Conservation (phyloP, 2,888 invertebrate genomes). For the Yponomeuta plumbellus region DNA sequence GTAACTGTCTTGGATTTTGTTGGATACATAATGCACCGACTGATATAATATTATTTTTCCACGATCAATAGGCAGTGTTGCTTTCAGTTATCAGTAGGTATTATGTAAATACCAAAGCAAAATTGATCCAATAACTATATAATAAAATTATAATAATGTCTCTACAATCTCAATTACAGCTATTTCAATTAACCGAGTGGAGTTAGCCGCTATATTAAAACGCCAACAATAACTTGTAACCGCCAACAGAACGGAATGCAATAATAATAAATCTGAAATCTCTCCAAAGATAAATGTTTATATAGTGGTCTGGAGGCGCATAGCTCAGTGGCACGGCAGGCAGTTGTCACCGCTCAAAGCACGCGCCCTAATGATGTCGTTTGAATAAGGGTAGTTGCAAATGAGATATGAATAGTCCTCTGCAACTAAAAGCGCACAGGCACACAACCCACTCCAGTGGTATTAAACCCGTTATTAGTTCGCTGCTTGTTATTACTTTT, state of each 20-base stretch:
- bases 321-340: not conserved
- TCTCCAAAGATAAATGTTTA: conserved; percentile 14
- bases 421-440: not conserved
- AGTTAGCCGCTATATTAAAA: conserved; percentile 9
- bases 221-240: conserved; percentile 7
- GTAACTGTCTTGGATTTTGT: too few relatives aligned
- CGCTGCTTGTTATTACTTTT: not conserved
- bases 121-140: not conserved
- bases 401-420: conserved; percentile 40
- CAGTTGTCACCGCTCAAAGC: conserved; percentile 31
- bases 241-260: conserved; percentile 13
- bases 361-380: conserved; percentile 46
- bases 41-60: too few relatives aligned
- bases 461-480: not conserved
- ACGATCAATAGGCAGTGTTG: too few relatives aligned
- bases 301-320: not conserved
- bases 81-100: not conserved
- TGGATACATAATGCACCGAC: too few relatives aligned
- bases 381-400: conserved; percentile 48
- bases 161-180: conserved; percentile 7
- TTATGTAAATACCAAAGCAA: not conserved
- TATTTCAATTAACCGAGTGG: not conserved
- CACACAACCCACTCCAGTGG: not conserved
- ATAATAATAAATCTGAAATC: conserved; percentile 14
- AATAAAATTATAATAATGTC: not conserved